These are phyloP conservation scores for Monodelphis domestica DNA, from an alignment of 2,797 vertebrate species.

Conservation along the genomic window DNA sequence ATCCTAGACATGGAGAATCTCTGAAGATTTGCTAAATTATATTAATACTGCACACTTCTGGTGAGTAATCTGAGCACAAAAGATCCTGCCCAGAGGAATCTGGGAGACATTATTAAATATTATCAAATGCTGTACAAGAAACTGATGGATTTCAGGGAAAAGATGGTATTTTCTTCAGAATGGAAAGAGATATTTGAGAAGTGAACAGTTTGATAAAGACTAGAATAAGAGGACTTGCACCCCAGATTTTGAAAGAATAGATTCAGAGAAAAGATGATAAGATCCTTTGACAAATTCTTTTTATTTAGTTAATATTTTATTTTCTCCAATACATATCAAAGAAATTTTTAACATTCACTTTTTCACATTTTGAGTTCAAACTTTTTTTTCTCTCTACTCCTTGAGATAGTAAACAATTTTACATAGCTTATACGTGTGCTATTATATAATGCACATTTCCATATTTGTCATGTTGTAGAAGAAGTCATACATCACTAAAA, in stretches of 20 bases:
- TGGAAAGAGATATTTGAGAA: not conserved
- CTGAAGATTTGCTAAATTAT: not conserved
- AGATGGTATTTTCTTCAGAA: not conserved
- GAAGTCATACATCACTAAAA: no score
- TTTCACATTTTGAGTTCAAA: no score
- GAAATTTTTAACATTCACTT: no score
- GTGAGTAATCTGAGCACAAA: not conserved
- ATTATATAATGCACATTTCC: no score
- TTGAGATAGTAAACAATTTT: no score
- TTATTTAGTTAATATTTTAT: no score
- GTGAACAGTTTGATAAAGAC: not conserved
- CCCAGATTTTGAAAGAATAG: not conserved
- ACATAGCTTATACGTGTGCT: no score
- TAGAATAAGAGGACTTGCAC: not conserved
- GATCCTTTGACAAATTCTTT: no score
- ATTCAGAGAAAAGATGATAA: not conserved
- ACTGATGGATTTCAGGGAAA: not conserved
- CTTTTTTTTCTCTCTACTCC: no score
- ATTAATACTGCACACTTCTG: not conserved
- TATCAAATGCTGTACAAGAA: not conserved
- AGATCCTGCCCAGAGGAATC: not conserved
- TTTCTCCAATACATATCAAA: no score
- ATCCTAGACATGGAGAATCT: not conserved
- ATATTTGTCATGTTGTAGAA: no score
- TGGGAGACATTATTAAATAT: not conserved